Percentiles rank a stretch among this genome's conserved stretches.
Evolutionary conservation across 2,113 vertebrate species (phyloP).

Genomic region (Thomomys bottae): DNA sequence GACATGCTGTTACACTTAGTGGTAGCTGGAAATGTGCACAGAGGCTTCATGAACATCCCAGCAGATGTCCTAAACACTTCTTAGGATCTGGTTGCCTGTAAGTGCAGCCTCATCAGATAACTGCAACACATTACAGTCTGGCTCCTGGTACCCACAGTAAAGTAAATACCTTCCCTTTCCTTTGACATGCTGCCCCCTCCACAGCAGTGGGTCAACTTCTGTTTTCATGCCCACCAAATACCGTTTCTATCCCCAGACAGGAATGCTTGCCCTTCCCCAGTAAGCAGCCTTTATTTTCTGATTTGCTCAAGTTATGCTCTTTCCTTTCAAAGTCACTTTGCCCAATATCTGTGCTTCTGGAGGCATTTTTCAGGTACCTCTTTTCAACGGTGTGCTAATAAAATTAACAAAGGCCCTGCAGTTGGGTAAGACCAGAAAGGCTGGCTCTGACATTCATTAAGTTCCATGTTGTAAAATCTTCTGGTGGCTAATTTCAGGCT

Average conservation of each 20-base stretch:
- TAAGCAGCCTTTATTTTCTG: not conserved
- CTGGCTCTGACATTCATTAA: not conserved
- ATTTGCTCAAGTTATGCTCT: not conserved
- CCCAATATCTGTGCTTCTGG: not conserved
- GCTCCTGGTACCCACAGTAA: not conserved
- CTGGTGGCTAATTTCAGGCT: not conserved
- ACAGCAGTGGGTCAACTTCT: not conserved
- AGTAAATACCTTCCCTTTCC: not conserved
- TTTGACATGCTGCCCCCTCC: not conserved
- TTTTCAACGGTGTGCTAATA: not conserved
- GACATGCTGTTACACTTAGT: constrained; percentile 45
- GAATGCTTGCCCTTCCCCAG: not conserved
- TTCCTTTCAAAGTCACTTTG: not conserved
- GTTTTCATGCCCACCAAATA: not conserved
- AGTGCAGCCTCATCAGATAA: not conserved
- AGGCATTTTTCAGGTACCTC: not conserved
- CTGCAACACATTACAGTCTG: not conserved
- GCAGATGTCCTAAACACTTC: not conserved
- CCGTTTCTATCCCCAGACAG: not conserved
- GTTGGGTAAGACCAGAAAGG: not conserved
- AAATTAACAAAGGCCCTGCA: not conserved
- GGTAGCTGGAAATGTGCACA: not conserved
- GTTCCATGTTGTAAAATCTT: not conserved
- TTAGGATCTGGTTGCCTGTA: not conserved
- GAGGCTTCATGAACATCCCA: not conserved